Base-by-base conservation (phyloP, 2,888 invertebrate genomes). In the Clepsis dumicolana region DNA sequence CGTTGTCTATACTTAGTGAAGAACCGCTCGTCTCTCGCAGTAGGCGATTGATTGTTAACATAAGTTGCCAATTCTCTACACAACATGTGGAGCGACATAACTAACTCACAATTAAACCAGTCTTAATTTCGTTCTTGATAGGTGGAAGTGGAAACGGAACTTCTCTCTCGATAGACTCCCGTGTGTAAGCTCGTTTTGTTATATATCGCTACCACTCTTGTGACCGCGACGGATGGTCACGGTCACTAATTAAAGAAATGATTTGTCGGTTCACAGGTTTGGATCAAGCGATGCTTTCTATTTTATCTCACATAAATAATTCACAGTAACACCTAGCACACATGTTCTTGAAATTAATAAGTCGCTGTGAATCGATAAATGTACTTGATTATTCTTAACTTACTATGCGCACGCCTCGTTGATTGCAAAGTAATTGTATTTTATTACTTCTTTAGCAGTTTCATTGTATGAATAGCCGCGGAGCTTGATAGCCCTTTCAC, bases 241-340 rank as follows among this genome's bases (percentile, higher is more conserved):
- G 78, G 75, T 77, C 75, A 72, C 71, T 89, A 83, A 86, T 85
- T 88, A 86, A 77, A 78, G 81, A 75, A 82, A 82, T 89, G 85
- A 90, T 86, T 91, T 83, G 87, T 84, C 84, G 81, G 83, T 81
- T 77, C 74, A 72, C 65, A 66, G 70, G 79, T 80, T 73, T 81
- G 71, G 83, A 83, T 83, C 84, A 81, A 71, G 75, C 70, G 72
- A 72, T 73, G 76, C 82, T 84, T 86, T 85, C 83, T 82, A 77
- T 75, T 77, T 78, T 71, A 77, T 62, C 62, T 53, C 14, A 64
- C 48, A 57, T 35, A 4, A n/a, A 44, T 8, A 44, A 8, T 57
- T 59, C 50, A 25, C 57, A 35, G 48, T 32, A 56, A 48, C 24
- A 48, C 16, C 48, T 24, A 16, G 48, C 44, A 56, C 44, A 16